phyloP scores from a whole-genome alignment of 2,113 vertebrate species.

The Pachycephala philippinensis region DNA sequence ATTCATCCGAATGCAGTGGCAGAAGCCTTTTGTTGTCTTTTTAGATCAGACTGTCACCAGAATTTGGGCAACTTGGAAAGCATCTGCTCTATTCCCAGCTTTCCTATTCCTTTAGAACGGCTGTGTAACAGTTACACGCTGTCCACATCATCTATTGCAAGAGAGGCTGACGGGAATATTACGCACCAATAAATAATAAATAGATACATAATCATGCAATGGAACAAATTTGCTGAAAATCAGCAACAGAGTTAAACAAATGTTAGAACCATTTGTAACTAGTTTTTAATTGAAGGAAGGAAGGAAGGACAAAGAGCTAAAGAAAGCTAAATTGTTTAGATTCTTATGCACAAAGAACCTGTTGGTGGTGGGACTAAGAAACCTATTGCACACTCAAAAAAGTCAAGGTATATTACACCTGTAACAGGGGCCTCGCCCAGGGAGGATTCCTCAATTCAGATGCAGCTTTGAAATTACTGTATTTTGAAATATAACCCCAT shows the following conservation, averaged over 20 bases:
- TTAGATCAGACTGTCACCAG: neutral
- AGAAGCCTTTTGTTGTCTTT: neutral
- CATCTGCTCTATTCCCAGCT: neutral
- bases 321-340: neutral
- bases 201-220: neutral
- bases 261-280: neutral
- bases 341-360: neutral
- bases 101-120: neutral
- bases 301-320: neutral
- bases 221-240: neutral
- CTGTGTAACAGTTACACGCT: neutral
- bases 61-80: neutral
- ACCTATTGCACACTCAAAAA: neutral
- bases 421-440: neutral
- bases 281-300: neutral
- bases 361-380: neutral
- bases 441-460: neutral
- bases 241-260: neutral
- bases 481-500: neutral
- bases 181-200: neutral
- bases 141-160: neutral
- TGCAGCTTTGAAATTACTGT: neutral
- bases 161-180: neutral
- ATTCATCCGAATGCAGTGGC: neutral
- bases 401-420: neutral